A percentile compares a stretch with the other conserved stretches of the same genome.
Evolutionary conservation across 2,888 invertebrate species (phyloP).

Genomic region (Tridacna gigas): DNA sequence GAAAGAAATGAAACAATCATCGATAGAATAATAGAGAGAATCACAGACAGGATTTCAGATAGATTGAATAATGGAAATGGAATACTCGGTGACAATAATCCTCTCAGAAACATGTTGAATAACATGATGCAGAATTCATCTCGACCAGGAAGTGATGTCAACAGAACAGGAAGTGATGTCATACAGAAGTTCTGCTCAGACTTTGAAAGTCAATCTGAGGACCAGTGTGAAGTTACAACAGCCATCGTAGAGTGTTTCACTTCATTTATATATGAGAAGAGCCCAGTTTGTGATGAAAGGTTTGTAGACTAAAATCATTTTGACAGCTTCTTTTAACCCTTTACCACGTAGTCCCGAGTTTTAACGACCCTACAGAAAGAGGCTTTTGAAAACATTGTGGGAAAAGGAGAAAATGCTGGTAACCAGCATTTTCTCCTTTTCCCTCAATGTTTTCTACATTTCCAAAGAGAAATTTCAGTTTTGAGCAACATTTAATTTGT

Average conservation of each 20-base stretch:
- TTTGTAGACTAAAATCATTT: not conserved
- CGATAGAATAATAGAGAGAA: constrained; percentile 11
- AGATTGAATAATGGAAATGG: constrained; percentile 2
- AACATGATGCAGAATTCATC: constrained; percentile 10
- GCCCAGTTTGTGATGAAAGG: constrained; percentile 16
- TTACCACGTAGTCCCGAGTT: too few species aligned
- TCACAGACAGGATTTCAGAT: constrained; percentile 3
- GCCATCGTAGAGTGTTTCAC: constrained; percentile 15
- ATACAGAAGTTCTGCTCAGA: constrained; percentile 6
- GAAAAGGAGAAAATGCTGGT: too few species aligned
- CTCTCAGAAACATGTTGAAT: not conserved
- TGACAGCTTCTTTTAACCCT: too few species aligned
- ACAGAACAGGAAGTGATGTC: constrained; percentile 25
- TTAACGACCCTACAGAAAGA: too few species aligned
- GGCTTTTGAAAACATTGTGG: too few species aligned
- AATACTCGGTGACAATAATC: not conserved
- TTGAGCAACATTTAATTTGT: too few species aligned
- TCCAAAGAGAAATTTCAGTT: too few species aligned
- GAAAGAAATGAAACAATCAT: constrained; percentile 10
- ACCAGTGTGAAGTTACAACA: not conserved
- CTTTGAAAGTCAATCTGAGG: not conserved
- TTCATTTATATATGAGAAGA: not conserved
- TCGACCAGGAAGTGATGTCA: constrained; percentile 16
- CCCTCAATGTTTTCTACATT: too few species aligned
- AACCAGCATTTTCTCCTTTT: too few species aligned